Percentiles rank a stretch among this genome's conserved stretches.
Evolutionary conservation across 53 echinoderm and acorn worm species (phyloP).

Genomic region (Zoroaster sp.): DNA sequence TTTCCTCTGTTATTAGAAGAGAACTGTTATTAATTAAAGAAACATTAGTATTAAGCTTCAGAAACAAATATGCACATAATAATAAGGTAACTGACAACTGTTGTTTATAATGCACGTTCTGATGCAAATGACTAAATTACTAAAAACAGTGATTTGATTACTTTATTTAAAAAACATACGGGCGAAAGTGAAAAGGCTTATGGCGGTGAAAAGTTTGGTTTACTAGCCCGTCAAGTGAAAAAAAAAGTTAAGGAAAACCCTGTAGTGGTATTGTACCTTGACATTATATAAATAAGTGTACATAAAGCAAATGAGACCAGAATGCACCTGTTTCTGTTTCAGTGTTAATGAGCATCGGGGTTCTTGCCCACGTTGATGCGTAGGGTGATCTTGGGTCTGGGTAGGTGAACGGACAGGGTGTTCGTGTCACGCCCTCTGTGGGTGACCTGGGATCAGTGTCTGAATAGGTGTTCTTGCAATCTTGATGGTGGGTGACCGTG

Average conservation of each 20-base stretch:
- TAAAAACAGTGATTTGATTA: too few relatives aligned
- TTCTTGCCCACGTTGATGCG: constrained; percentile 67
- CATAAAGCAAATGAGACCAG: neutral
- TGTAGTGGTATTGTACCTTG: neutral
- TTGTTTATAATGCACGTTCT: too few relatives aligned
- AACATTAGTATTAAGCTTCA: too few relatives aligned
- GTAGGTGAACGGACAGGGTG: constrained; percentile 61
- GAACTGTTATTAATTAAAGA: too few relatives aligned
- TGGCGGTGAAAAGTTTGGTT: neutral
- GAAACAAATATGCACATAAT: too few relatives aligned
- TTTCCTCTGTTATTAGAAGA: too few relatives aligned
- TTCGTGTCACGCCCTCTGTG: constrained; percentile 67
- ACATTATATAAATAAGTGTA: neutral
- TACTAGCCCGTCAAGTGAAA: neutral
- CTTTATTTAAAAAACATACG: too few relatives aligned
- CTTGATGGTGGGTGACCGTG: constrained; percentile 65
- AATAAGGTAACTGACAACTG: too few relatives aligned
- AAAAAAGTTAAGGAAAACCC: neutral
- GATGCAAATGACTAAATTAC: too few relatives aligned
- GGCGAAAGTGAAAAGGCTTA: too few relatives aligned
- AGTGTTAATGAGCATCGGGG: constrained; percentile 71
- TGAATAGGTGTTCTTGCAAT: constrained; percentile 77
- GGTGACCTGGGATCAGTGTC: constrained; percentile 94
- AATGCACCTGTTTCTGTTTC: neutral
- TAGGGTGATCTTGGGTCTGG: constrained; percentile 89